Base-by-base conservation (phyloP, 1,140 invertebrate species). In the Drosophila nebulosa region DNA sequence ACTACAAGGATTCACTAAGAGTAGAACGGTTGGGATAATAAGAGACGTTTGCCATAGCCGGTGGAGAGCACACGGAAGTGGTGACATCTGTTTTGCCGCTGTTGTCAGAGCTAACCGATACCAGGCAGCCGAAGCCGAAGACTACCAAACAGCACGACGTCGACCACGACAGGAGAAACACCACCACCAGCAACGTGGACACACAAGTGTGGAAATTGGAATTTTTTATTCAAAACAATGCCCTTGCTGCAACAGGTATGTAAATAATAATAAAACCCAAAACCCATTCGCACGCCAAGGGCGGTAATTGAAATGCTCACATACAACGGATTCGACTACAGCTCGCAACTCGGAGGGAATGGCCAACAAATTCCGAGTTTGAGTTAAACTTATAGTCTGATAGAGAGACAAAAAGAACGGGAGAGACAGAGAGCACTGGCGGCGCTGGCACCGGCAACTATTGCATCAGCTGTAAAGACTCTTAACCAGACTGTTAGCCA, bases 161-260 rank as follows among this genome's bases (percentile, higher is more conserved):
- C 30, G 9, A 32, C 30, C 9, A 32, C 61, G 60, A 39, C 35
- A 50, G 51, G 55, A 56, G 70, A 21, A 46, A 56, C 68, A 70
- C 75, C 74, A 75, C 65, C 14, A 42, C 14, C 39, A 46, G 16
- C 1, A 42, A 18, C 39, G 39, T 71, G 75, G 67, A 71, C 55
- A 73, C 74, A 75, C 85, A 89, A 86, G 84, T 89, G 89, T 90
- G 84, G 89, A 88, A 90, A 90, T 90, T 90, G 89, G 89, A 89
- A 90, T 90, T 90, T 90, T 90, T 90, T 90, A 90, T 90, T 90
- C 89, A 90, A 90, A 90, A 90, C 89, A 90, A 90, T 90, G 89
- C 89, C 89, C 64, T 71, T 83, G 83, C 85, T 90, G 89, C 89
- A 90, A 90, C 89, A 90, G 89, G 89, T 90, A 90, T 90, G 89